phyloP scores from a whole-genome alignment of 92 coral and sea anemone genomes.

The Zoanthus solanderi region DNA sequence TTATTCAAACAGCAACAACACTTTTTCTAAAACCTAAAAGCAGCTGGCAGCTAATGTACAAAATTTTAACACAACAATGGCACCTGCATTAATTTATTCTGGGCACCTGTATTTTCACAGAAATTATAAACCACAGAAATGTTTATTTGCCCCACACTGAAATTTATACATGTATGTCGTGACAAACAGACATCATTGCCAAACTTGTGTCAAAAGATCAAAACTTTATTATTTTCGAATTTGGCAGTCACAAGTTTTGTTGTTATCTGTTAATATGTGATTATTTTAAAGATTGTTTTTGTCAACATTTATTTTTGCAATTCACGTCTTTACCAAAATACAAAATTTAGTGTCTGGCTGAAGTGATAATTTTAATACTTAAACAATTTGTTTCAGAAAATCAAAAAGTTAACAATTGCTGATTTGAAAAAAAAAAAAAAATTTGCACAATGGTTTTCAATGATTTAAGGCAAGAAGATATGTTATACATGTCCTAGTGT shows the following conservation, averaged over 20 bases:
- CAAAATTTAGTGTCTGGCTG: conserved; percentile 14
- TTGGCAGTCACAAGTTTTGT: conserved; percentile 23
- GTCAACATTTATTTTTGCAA: not conserved
- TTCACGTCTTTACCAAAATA: too few species aligned
- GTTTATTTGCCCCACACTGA: not conserved
- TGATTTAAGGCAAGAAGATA: too few species aligned
- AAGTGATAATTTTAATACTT: too few species aligned
- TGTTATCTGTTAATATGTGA: not conserved
- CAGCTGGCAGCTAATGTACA: not conserved
- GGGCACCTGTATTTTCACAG: conserved; percentile 14
- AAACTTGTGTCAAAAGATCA: not conserved
- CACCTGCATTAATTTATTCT: conserved; percentile 20
- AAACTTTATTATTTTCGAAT: conserved; percentile 29
- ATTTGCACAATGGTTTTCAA: too few species aligned
- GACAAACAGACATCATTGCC: not conserved
- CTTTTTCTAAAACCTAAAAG: not conserved
- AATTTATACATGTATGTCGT: not conserved
- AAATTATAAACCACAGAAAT: conserved; percentile 30
- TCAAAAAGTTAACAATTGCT: too few species aligned
- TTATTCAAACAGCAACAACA: conserved; percentile 24
- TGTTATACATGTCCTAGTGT: too few species aligned
- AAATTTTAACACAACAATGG: conserved; percentile 26
- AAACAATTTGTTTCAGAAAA: too few species aligned
- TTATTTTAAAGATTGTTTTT: too few species aligned
- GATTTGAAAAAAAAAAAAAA: too few species aligned